Evolutionary conservation across 2,888 invertebrate species (phyloP).

Genomic region (Yponomeuta evonymella): DNA sequence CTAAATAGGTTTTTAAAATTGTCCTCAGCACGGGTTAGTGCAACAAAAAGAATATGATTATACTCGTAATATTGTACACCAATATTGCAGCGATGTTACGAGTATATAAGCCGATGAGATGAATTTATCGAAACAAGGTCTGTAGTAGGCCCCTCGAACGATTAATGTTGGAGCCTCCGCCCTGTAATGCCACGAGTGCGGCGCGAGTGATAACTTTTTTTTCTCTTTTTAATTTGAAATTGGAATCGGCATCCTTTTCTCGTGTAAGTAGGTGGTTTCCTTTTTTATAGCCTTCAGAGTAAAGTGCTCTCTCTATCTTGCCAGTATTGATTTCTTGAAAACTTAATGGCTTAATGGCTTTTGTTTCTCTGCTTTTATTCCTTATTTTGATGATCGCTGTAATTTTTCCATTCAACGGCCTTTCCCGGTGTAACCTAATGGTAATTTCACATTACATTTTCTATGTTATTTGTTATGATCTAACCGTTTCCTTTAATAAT

Average conservation of each 20-base stretch:
- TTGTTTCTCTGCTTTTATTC: background rate
- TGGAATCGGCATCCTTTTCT: background rate
- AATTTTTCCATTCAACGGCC: too few species aligned
- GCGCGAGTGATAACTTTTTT: slow-evolving; percentile 1
- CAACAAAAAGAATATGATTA: too few species aligned
- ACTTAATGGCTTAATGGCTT: background rate
- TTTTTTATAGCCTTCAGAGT: background rate
- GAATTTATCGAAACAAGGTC: background rate
- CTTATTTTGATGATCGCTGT: too few species aligned
- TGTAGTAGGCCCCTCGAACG: background rate
- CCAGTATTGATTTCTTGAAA: background rate
- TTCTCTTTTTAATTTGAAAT: background rate
- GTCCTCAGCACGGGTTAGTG: too few species aligned
- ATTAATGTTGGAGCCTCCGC: slow-evolving; percentile 1
- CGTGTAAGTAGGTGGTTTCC: background rate
- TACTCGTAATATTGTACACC: too few species aligned
- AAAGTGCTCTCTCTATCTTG: slow-evolving; percentile 1
- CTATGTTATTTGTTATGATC: too few species aligned
- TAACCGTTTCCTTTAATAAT: too few species aligned
- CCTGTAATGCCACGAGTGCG: background rate
- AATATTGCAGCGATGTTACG: too few species aligned
- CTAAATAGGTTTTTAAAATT: too few species aligned
- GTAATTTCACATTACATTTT: too few species aligned
- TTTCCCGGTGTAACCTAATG: too few species aligned
- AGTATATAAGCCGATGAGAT: background rate